Percentiles rank a stretch among this genome's conserved stretches.
phyloP scores from a whole-genome alignment of 2,888 invertebrate genomes.

The Torymus texanus region DNA sequence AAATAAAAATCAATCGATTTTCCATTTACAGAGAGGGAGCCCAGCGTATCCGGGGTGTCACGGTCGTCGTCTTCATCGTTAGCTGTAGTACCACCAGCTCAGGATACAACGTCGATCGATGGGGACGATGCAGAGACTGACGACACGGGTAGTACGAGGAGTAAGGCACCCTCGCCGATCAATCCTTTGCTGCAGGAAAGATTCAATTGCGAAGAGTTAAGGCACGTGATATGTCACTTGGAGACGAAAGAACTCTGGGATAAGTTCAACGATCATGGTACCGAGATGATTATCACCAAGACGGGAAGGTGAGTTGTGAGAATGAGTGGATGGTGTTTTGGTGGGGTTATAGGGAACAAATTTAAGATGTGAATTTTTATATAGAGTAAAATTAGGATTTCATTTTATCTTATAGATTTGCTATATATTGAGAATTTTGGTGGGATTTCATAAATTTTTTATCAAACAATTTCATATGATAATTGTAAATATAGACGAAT shows the following conservation, averaged over 20 bases:
- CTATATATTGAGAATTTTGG: too few relatives aligned
- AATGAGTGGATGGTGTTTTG: too few relatives aligned
- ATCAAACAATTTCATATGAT: too few relatives aligned
- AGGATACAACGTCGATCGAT: constrained; percentile 66
- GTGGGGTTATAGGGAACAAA: too few relatives aligned
- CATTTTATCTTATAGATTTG: too few relatives aligned
- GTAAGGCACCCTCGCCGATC: constrained; percentile 73
- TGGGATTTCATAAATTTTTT: too few relatives aligned
- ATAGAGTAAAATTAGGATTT: too few relatives aligned
- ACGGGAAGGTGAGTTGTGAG: constrained; percentile 82
- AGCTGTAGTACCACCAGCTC: constrained; percentile 59
- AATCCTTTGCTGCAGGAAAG: constrained; percentile 79
- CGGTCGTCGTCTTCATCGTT: constrained; percentile 53
- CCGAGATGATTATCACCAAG: constrained; percentile 92
- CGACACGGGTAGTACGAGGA: constrained; percentile 72
- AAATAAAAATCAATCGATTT: not conserved
- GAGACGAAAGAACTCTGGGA: constrained; percentile 90
- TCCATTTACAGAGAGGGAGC: constrained; percentile 70
- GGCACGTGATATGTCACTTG: constrained; percentile 82
- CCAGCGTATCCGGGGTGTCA: constrained; percentile 70
- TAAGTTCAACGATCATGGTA: constrained; percentile 86
- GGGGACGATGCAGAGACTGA: constrained; percentile 73
- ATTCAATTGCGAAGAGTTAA: constrained; percentile 79
- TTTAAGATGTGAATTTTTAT: too few relatives aligned
- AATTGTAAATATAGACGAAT: too few relatives aligned